Evolutionary conservation across 2,113 vertebrate genomes (phyloP).

Genomic region (Mionectes macconnelli): DNA sequence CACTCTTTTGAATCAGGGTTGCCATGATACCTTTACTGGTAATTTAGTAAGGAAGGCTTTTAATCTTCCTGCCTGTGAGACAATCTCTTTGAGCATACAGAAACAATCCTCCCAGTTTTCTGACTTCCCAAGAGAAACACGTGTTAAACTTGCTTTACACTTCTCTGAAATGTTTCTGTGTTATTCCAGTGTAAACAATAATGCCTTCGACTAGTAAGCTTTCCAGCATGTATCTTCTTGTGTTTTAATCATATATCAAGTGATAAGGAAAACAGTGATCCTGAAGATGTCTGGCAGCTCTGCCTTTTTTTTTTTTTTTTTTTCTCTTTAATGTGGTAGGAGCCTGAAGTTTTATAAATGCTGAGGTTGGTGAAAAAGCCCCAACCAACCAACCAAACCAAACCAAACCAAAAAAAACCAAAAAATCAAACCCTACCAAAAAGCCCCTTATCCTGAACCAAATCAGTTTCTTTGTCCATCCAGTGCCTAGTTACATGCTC

Average conservation of each 20-base stretch:
- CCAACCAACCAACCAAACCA: no score
- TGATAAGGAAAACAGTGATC: not conserved
- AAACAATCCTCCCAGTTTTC: slow-evolving; percentile 1
- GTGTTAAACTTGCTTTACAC: not conserved
- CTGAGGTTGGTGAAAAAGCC: not conserved
- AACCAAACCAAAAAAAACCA: not conserved
- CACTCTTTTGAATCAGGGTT: not conserved
- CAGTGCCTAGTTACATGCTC: not conserved
- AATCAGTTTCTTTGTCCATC: not conserved
- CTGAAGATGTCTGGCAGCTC: not conserved
- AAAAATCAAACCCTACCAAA: not conserved
- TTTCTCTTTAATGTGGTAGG: not conserved
- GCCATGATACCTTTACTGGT: not conserved
- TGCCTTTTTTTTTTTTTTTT: not conserved
- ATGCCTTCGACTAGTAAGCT: not conserved
- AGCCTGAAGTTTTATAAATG: not conserved
- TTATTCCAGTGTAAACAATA: not conserved
- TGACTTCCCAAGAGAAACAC: not conserved
- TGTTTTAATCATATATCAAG: not conserved
- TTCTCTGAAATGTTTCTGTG: not conserved
- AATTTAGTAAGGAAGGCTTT: not conserved
- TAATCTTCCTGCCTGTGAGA: not conserved
- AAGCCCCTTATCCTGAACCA: not conserved
- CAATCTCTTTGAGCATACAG: not conserved
- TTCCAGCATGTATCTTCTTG: not conserved